phyloP scores from a whole-genome alignment of 53 echinoderm and acorn worm species.

The Patiria pectinifera region DNA sequence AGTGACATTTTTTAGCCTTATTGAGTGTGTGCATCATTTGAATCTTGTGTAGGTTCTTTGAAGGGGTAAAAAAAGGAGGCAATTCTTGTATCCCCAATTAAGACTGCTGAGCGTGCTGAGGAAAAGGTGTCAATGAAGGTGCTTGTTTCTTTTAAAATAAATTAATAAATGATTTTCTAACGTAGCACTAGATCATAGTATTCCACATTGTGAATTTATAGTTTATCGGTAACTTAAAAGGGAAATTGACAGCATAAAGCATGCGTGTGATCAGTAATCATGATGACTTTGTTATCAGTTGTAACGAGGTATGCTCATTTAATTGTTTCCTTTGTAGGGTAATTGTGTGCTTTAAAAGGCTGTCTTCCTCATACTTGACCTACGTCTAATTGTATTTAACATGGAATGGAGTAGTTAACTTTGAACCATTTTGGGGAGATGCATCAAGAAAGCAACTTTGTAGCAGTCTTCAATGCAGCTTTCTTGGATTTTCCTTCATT shows the following conservation, averaged over 20 bases:
- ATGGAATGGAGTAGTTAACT: constrained; percentile 6
- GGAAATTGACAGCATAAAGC: not conserved
- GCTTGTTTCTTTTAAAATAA: constrained; percentile 6
- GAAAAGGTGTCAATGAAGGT: constrained; percentile 18
- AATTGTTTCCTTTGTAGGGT: no score
- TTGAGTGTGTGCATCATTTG: not conserved
- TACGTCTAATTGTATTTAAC: not conserved
- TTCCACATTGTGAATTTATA: constrained; percentile 5
- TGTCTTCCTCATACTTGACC: constrained; percentile 32
- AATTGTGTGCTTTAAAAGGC: constrained; percentile 15
- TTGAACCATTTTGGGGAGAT: not conserved
- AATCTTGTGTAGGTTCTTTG: not conserved
- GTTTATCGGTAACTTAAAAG: not conserved
- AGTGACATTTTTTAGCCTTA: not conserved
- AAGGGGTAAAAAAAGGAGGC: not conserved
- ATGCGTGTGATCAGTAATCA: not conserved
- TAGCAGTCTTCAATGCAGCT: not conserved
- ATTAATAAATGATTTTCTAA: not conserved
- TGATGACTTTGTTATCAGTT: constrained; percentile 8
- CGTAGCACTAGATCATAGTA: constrained; percentile 6
- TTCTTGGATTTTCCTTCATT: not conserved
- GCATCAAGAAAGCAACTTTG: not conserved
- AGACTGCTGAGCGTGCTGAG: not conserved
- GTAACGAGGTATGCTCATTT: not conserved
- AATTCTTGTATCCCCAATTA: not conserved